A percentile compares a stretch with the other conserved stretches of the same genome.
These are phyloP conservation scores for Furcula furcula DNA, from an alignment of 2,888 invertebrate genomes.

Conservation along the genomic window DNA sequence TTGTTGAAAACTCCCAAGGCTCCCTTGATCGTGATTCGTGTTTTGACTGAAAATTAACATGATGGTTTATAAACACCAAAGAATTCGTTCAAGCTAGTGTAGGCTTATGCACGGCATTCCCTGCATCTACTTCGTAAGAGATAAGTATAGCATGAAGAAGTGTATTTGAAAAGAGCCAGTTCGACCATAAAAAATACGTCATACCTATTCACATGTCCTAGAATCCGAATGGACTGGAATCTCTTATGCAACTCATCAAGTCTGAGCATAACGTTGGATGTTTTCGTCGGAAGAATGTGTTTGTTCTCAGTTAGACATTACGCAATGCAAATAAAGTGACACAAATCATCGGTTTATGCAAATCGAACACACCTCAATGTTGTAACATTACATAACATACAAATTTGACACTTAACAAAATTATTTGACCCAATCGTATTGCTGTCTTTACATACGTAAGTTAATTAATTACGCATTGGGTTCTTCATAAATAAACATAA, in stretches of 20 bases:
- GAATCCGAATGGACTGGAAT: slow-evolving; percentile 13
- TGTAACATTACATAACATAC: slow-evolving; percentile 42
- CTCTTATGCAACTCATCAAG: slow-evolving; percentile 21
- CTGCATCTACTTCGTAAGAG: too few species aligned
- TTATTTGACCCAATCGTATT: slow-evolving; percentile 19
- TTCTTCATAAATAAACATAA: slow-evolving; percentile 5
- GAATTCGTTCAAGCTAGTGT: too few species aligned
- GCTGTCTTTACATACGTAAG: slow-evolving; percentile 13
- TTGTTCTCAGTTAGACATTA: slow-evolving; percentile 25
- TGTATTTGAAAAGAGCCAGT: background rate
- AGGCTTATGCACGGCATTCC: too few species aligned
- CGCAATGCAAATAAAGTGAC: slow-evolving; percentile 31
- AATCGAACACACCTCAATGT: slow-evolving; percentile 42
- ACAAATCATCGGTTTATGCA: slow-evolving; percentile 44
- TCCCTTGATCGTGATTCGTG: too few species aligned
- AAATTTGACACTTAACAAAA: slow-evolving; percentile 25
- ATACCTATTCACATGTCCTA: slow-evolving; percentile 24
- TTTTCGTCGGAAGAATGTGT: slow-evolving; percentile 25
- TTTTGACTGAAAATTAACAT: too few species aligned
- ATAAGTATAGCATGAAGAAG: slow-evolving; percentile 11
- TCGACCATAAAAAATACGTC: slow-evolving; percentile 9
- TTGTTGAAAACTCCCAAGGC: too few species aligned
- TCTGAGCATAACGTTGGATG: slow-evolving; percentile 19
- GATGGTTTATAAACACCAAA: too few species aligned
- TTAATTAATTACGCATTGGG: slow-evolving; percentile 12